Base-by-base conservation (phyloP, 1,140 invertebrate genomes). In the Sarcophaga peregrina region DNA sequence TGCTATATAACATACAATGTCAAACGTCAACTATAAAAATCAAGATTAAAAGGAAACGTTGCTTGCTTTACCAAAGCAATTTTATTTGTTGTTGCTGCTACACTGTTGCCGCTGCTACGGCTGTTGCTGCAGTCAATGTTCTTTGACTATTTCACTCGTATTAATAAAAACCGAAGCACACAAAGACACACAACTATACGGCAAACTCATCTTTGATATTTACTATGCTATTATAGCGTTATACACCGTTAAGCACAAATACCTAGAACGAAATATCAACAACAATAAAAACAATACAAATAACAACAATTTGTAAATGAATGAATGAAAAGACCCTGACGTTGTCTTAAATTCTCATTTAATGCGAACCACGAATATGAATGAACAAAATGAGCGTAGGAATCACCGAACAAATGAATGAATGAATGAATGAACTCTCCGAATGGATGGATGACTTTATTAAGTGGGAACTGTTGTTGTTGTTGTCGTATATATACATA, bases 1-100 rank as follows among this genome's bases (percentile, higher is more conserved):
- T 52, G 25, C 13, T 52, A 10, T 25, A 10, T 17, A 25, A 73
- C 17, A 48, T n/a, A 17, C 74, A 76, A 76, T 76, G 74, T 76
- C 74, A 76, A 76, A 76, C 48, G 74, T 76, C 47, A 76, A 76
- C 47, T 46, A 48, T 76, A n/a, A 76, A 17, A 76, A n/a, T 76
- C 62, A 68, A 68, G 62, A 68, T 68, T 68, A 68, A 68, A 68
- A 68, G 5, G n/a, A 68, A 68, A 68, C 17, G 20, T 5, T 68
- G 62, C n/a, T 10, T 37, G 25, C 25, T 37, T 37, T 37, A 68
- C 62, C 10, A 17, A 68, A 17, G 6, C 54, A 37, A 37, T 4
- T 37, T 37, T 37, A 37, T 37, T 37, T 37, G 25, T 37, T 68
- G n/a, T 7, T n/a, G 13, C 54, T 68, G 2, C 62, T 25, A 68